Percentiles rank a stretch among this genome's conserved stretches.
phyloP scores from a whole-genome alignment of 2,888 invertebrate species.

The Pasiphila rectangulata region DNA sequence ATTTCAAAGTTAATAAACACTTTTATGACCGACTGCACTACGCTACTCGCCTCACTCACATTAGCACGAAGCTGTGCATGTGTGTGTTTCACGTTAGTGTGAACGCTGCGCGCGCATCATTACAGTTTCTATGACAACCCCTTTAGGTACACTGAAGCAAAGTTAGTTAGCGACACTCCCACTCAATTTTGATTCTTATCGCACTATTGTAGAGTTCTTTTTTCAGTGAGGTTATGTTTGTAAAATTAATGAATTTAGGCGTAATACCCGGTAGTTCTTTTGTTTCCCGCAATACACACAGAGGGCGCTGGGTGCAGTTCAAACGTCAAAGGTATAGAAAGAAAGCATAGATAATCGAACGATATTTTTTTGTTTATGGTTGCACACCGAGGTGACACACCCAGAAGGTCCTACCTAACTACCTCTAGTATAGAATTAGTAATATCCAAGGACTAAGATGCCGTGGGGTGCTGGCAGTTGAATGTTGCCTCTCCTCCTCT shows the following conservation, averaged over 20 bases:
- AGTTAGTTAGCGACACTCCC: slow-evolving; percentile 34
- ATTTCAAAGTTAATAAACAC: slow-evolving; percentile 13
- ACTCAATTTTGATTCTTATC: slow-evolving; percentile 8
- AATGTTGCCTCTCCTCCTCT: too few species aligned
- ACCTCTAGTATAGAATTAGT: too few species aligned
- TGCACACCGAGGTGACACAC: background rate
- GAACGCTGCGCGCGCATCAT: slow-evolving; percentile 74
- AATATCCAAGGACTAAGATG: too few species aligned
- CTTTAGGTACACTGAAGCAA: slow-evolving; percentile 70
- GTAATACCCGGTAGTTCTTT: slow-evolving; percentile 71
- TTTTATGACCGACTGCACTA: slow-evolving; percentile 50
- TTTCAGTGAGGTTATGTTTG: slow-evolving; percentile 32
- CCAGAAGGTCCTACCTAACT: too few species aligned
- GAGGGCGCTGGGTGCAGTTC: slow-evolving; percentile 42
- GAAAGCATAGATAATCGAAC: slow-evolving; percentile 3
- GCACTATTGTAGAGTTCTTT: slow-evolving; percentile 4
- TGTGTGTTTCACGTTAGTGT: slow-evolving; percentile 47
- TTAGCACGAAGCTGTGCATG: slow-evolving; percentile 48
- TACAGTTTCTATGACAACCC: slow-evolving; percentile 80
- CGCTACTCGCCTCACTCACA: slow-evolving; percentile 53
- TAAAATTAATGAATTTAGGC: slow-evolving; percentile 78
- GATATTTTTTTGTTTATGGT: background rate
- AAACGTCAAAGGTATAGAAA: slow-evolving; percentile 18
- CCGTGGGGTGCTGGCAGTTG: too few species aligned
- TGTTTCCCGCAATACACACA: slow-evolving; percentile 48